These are phyloP conservation scores for Pollenia labialis DNA, from an alignment of 2,888 invertebrate species.

Conservation along the genomic window DNA sequence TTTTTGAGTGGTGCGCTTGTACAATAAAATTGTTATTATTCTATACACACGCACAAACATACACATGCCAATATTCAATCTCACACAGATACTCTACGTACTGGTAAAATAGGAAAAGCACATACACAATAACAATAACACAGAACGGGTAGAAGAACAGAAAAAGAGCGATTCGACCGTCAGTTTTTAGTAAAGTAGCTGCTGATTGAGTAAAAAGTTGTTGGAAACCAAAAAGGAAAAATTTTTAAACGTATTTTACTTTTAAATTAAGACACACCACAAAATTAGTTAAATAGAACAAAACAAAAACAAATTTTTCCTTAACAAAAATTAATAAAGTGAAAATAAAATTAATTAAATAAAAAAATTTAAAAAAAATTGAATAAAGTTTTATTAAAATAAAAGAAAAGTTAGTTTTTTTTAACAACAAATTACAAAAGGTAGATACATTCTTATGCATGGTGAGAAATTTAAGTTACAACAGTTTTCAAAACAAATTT, in stretches of 20 bases:
- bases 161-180: slow-evolving; percentile 66
- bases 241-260: slow-evolving; percentile 62
- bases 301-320: slow-evolving; percentile 14
- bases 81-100: background rate
- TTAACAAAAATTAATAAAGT: slow-evolving; percentile 12
- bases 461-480: slow-evolving; percentile 52
- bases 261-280: slow-evolving; percentile 50
- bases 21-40: slow-evolving; percentile 63
- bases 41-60: background rate
- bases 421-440: slow-evolving; percentile 54
- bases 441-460: slow-evolving; percentile 53
- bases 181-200: slow-evolving; percentile 72
- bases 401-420: background rate
- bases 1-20: slow-evolving; percentile 68
- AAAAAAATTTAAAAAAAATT: slow-evolving; percentile 14
- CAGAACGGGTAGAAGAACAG: slow-evolving; percentile 33
- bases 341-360: slow-evolving; percentile 9
- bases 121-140: slow-evolving; percentile 17
- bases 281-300: slow-evolving; percentile 19
- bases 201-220: slow-evolving; percentile 70
- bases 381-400: background rate
- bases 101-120: slow-evolving; percentile 11
- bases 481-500: slow-evolving; percentile 14
- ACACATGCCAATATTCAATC: background rate
- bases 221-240: slow-evolving; percentile 57